Percentiles rank a stretch among this genome's conserved stretches.
Evolutionary conservation across 1,140 invertebrate species (phyloP).

Genomic region (Tachypleus tridentatus): DNA sequence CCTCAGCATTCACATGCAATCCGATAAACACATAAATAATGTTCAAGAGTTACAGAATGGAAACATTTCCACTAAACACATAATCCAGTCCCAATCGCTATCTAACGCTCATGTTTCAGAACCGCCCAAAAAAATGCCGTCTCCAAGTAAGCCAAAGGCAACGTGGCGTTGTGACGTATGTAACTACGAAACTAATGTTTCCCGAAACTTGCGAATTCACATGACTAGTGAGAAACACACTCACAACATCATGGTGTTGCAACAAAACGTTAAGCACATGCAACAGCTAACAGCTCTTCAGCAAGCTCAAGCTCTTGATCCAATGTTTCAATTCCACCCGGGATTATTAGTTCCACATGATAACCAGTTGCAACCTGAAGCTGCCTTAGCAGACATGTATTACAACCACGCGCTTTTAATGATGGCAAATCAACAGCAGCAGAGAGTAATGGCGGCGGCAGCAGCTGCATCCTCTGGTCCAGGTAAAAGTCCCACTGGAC

Average conservation of each 20-base stretch:
- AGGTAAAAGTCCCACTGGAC: constrained; percentile 65
- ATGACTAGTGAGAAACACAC: constrained; percentile 99
- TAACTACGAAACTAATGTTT: constrained; percentile 98
- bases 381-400: constrained; percentile 84
- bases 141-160: constrained; percentile 65
- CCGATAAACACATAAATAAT: constrained; percentile 98
- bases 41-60: constrained; percentile 83
- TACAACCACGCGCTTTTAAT: constrained; percentile 85
- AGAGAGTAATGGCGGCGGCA: constrained; percentile 22
- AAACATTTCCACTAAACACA: constrained; percentile 43
- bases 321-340: constrained; percentile 43
- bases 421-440: constrained; percentile 47
- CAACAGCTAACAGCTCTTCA: constrained; percentile 51
- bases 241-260: constrained; percentile 90
- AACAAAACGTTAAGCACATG: constrained; percentile 96
- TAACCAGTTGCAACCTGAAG: constrained; percentile 45
- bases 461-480: constrained; percentile 19
- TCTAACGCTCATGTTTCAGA: constrained; percentile 1
- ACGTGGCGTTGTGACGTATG: constrained; percentile 95
- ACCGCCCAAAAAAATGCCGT: constrained; percentile 9
- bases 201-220: constrained; percentile 83
- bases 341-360: constrained; percentile 31
- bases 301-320: constrained; percentile 27
- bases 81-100: constrained; percentile 11
- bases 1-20: constrained; percentile 99